Evolutionary conservation across 2,797 vertebrate species (phyloP).

Genomic region (Paratrypauchen microcephalus): DNA sequence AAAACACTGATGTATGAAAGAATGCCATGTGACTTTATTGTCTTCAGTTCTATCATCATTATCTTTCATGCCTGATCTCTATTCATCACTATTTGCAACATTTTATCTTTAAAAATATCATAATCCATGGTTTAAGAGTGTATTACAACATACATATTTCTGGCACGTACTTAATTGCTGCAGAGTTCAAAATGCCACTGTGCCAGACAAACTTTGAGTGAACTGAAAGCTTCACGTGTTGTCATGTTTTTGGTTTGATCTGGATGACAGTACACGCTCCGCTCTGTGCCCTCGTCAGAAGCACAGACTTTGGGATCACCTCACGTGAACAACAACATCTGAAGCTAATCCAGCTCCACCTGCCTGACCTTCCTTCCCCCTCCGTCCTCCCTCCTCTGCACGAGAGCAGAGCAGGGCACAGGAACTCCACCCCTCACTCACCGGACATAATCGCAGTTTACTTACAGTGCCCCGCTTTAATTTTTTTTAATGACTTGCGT

Average conservation of each 20-base stretch:
- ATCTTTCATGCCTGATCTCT: neutral
- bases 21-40: neutral
- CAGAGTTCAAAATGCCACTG: conserved; percentile 6
- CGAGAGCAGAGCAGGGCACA: neutral
- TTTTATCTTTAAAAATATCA: neutral
- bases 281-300: conserved; percentile 29
- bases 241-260: conserved; percentile 40
- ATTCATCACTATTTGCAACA: neutral
- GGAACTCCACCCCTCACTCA: neutral
- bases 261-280: conserved; percentile 21
- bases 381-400: neutral
- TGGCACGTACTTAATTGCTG: neutral
- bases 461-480: neutral
- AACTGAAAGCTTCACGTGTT: conserved; percentile 19
- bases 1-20: too few relatives aligned
- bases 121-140: neutral
- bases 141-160: conserved; percentile 14
- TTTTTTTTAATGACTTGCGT: neutral
- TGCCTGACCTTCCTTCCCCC: conserved; percentile 73
- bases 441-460: neutral
- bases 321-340: conserved; percentile 53
- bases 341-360: conserved; percentile 72
- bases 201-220: conserved; percentile 6
- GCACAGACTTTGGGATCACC: conserved; percentile 29
- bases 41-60: neutral